Evolutionary conservation across 2,888 invertebrate genomes (phyloP), one percentile per base, ranked within the genome.

Genomic region (Oligia latruncula): DNA sequence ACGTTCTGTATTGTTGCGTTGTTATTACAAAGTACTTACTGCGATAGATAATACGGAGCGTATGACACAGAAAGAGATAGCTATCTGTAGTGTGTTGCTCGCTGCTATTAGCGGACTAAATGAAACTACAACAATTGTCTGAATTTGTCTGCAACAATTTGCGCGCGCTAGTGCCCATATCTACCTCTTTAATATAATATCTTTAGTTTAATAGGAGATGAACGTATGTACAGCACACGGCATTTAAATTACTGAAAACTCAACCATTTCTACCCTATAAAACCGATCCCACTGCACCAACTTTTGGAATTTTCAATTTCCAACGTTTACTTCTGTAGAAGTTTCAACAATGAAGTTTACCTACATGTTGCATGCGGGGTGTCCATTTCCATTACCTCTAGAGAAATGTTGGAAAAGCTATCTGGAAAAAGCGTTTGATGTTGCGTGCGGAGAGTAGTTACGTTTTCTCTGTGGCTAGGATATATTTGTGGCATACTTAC

Each of bases 361-460:
- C 49, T 74, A 62, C 55, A 71, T 74, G 80, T 80, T 80, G 70
- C 77, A 80, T 76, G 67, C 70, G 64, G 43, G 43, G 52, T 74
- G 74, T 79, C 55, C 74, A 78, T 86, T 88, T 81, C 62, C 11
- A 81, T 84, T 78, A 71, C 62, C 52, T 72, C n/a, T 29, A 74
- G 49, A 9, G 58, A 66, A 67, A 74, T 74, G 46, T 60, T 35
- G 52, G 43, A n/a, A 71, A 72, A 49, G n/a, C 35, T 72, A 1
- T 68, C 20, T 64, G 65, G 29, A 55, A 74, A 65, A 67, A 5
- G n/a, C 55, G n/a, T 72, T 75, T 68, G 40, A 82, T 64, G 46
- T 58, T 55, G 52, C 60, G 67, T 80, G 71, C 23, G 11, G 46
- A 23, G 8, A 20, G 8, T 73, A 62, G 29, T 29, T 65, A 29